A percentile compares a stretch with the other conserved stretches of the same genome.
Conservation (phyloP, 1,140 invertebrate genomes). For the Cataglyphis hispanica region DNA sequence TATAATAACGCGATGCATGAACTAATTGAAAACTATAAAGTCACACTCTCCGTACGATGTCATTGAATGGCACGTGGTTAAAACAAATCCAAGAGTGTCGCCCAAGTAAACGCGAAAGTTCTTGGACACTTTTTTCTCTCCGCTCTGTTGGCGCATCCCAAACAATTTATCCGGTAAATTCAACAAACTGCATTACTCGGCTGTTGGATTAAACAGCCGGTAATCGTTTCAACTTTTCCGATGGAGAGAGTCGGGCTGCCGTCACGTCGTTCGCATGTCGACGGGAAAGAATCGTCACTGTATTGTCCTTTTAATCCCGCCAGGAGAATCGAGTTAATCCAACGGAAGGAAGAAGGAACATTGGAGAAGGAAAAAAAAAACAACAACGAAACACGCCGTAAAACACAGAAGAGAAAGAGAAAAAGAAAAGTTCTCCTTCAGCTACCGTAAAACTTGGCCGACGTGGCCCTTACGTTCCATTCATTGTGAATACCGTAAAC, state of each 20-base stretch:
- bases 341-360: neutral
- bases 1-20: neutral
- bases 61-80: constrained; percentile 8
- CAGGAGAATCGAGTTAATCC: constrained; percentile 48
- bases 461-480: constrained; percentile 36
- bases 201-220: constrained; percentile 36
- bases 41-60: neutral
- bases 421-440: neutral
- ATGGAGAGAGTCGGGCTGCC: neutral
- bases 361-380: neutral
- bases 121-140: constrained; percentile 5
- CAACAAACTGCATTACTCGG: constrained; percentile 36
- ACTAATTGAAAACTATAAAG: neutral
- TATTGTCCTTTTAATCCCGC: constrained; percentile 30
- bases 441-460: constrained; percentile 35
- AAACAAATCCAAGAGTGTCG: neutral
- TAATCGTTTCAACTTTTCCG: constrained; percentile 34
- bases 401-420: neutral
- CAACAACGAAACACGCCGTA: neutral
- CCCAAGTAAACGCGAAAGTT: constrained; percentile 32
- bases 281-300: constrained; percentile 27
- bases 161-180: constrained; percentile 46
- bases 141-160: constrained; percentile 13
- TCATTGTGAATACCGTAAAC: constrained; percentile 45
- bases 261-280: neutral